Base-by-base conservation (phyloP, 1,140 invertebrate species). In the Pseudomyrmex flavicornis region DNA sequence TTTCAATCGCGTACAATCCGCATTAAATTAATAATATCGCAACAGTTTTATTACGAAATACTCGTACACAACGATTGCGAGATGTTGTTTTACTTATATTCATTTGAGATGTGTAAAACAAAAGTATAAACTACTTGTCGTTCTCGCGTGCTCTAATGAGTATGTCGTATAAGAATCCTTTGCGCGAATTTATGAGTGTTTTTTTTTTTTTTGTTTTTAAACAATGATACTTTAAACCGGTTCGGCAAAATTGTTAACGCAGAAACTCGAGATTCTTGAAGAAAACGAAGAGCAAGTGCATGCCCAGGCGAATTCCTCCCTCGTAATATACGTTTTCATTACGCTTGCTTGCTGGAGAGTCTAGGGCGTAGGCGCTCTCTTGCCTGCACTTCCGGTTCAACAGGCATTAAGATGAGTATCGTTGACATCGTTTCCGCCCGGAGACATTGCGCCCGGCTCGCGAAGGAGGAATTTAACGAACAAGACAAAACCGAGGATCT, bases 371-470 rank as follows among this genome's bases (percentile, higher is more conserved):
- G 83, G 76, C 54, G 72, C 72, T 88, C 87, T 83, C 85, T 85
- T 85, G 85, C 88, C 86, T 85, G 85, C 85, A 89, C 85, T 92
- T 90, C 85, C 86, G 85, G 90, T 89, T 89, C 87, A 89, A 88
- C 87, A 82, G 85, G 88, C 90, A 92, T 92, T 91, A 91, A 92
- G 91, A 92, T 89, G 90, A 93, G 90, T 92, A 92, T 92, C 91
- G 90, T 92, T 92, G 91, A 92, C 91, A 92, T 87, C 90, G 89
- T 92, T 92, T 85, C 86, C 86, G 82, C 63, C 72, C 65, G 79
- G 74, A 91, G 82, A 89, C 74, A 66, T 66, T 44, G 69, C 66
- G 61, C 70, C 59, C 56, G 52, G 54, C 72, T 58, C 75, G 77
- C 85, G 84, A 62, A 58, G 70, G 65, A 84, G 85, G 69, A 83